phyloP scores from a whole-genome alignment of 2,797 vertebrate genomes.

The Crax fasciolata region DNA sequence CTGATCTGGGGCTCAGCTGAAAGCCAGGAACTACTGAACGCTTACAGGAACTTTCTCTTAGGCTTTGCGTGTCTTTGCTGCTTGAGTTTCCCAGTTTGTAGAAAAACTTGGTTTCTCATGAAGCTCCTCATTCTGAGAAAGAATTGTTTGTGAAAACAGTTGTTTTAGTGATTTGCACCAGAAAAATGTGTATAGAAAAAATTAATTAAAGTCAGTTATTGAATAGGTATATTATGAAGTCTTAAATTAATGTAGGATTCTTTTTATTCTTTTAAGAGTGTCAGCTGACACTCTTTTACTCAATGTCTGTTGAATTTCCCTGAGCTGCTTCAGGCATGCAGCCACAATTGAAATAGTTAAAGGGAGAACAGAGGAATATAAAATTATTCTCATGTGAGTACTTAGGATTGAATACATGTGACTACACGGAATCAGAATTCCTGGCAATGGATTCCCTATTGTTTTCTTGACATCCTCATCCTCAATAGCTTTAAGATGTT shows the following conservation, averaged over 20 bases:
- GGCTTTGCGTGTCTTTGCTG: not conserved
- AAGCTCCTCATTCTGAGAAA: not conserved
- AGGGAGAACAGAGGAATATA: not conserved
- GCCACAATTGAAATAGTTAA: constrained; percentile 34
- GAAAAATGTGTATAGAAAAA: not conserved
- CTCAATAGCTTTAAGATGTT: constrained; percentile 52
- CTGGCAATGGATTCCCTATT: constrained; percentile 59
- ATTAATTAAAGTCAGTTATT: not conserved
- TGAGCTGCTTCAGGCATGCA: not conserved
- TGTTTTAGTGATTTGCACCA: not conserved
- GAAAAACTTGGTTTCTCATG: not conserved
- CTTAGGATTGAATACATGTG: constrained; percentile 44
- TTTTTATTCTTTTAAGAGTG: not conserved
- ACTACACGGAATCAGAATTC: constrained; percentile 48
- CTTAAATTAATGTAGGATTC: not conserved
- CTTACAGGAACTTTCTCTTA: constrained; percentile 35
- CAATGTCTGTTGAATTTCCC: not conserved
- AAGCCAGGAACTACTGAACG: constrained; percentile 61
- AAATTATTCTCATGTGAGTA: constrained; percentile 70
- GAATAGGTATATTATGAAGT: not conserved
- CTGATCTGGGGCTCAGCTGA: constrained; percentile 43
- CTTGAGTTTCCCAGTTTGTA: not conserved
- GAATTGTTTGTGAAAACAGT: not conserved
- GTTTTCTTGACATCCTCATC: constrained; percentile 68
- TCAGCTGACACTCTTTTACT: not conserved